These are phyloP conservation scores for Sebastes umbrosus DNA, from an alignment of 2,797 vertebrate species.

Conservation along the genomic window DNA sequence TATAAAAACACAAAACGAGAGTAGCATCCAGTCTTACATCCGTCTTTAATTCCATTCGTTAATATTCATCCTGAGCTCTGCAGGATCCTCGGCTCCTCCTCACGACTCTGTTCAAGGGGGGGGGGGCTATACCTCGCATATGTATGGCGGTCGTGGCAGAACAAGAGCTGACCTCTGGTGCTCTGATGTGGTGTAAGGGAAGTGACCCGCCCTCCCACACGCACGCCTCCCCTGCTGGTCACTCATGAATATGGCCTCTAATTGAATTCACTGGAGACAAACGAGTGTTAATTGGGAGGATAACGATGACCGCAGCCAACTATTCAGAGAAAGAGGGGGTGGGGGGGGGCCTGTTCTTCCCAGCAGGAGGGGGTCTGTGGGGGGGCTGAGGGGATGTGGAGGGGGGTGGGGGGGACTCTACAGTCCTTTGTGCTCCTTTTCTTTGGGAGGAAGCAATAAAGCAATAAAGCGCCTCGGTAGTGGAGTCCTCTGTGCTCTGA, in stretches of 20 bases:
- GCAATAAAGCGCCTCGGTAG: constrained; percentile 71
- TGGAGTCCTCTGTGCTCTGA: constrained; percentile 56
- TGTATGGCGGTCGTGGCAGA: constrained; percentile 30
- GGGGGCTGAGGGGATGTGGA: constrained; percentile 25
- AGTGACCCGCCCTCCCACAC: constrained; percentile 47
- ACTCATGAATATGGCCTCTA: constrained; percentile 76
- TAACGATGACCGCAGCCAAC: constrained; percentile 69
- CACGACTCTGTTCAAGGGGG: background rate
- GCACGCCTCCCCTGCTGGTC: constrained; percentile 63
- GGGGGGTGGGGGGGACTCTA: constrained; percentile 20
- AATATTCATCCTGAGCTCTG: constrained; percentile 10
- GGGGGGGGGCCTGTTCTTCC: constrained; percentile 64
- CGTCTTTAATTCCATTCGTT: background rate
- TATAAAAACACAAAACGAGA: no score
- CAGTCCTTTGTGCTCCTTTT: constrained; percentile 74
- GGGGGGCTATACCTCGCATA: constrained; percentile 22
- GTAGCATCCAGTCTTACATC: no score
- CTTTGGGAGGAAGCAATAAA: constrained; percentile 83
- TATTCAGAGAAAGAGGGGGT: constrained; percentile 63
- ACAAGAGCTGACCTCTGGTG: constrained; percentile 41
- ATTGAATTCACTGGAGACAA: constrained; percentile 81
- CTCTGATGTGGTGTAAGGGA: constrained; percentile 50
- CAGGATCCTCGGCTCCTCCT: background rate
- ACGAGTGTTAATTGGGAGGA: constrained; percentile 82
- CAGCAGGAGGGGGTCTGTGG: constrained; percentile 58